Base-by-base conservation (phyloP, 2,888 invertebrate genomes). In the Zelleria hepariella region DNA sequence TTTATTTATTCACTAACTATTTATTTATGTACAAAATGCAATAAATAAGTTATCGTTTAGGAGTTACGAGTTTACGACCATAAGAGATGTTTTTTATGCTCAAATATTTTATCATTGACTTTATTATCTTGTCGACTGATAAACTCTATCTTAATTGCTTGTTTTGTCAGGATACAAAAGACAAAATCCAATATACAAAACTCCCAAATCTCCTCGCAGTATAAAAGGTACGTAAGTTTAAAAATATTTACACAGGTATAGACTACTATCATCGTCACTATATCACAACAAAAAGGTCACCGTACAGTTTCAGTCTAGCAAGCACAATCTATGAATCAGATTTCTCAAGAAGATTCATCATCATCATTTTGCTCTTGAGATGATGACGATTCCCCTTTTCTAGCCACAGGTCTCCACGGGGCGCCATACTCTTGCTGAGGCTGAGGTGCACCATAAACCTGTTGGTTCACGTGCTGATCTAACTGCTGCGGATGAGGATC, bases 401-500 rank as follows among this genome's bases (percentile, higher is more conserved):
- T 42, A 4, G 32, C 10, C 32, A 42, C 10, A 15, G 32, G 32
- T 42, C 32, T 42, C 32, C 32, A 42, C 15, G 70, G 68, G 4
- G 66, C 59, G 0, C 68, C 69, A 55, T 70, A 73, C 48, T 73
- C 70, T 25, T 69, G 68, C 6, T 65, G 64, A n/a, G 72, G 59
- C n/a, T 74, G 72, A 3, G 51, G 21, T 8, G 20, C 10, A 51
- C 23, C 51, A 21, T 51, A 23, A 6, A 8, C 51, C 21, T 74
- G 69, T 52, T 69, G 21, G 21, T 54, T 48, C 5, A 57, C 24
- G 24, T 53, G 48, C 20, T 53, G 58, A 10, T 58, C 51, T 10
- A n/a, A 24, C 23, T 51, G 21, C 4, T 53, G 23, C 10, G 23
- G 15, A 2, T 24, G 24, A 53, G 10, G 21, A 8, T 23, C n/a